phyloP scores from a whole-genome alignment of 2,797 vertebrate genomes.

The Meda fulgida region DNA sequence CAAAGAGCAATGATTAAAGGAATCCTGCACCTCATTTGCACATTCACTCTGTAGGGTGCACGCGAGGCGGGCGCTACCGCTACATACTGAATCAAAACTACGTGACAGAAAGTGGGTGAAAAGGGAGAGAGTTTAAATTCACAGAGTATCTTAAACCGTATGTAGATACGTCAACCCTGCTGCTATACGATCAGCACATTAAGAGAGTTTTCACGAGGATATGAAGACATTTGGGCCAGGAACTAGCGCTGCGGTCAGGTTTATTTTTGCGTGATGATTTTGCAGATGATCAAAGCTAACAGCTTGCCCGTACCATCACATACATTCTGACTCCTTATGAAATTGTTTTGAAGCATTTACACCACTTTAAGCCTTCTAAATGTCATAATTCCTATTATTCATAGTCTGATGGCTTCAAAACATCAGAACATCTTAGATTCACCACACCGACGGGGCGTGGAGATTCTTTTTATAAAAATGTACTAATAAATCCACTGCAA shows the following conservation, averaged over 20 bases:
- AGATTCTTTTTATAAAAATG: slow-evolving; percentile 85
- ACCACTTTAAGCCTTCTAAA: slow-evolving; percentile 62
- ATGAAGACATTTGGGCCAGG: slow-evolving; percentile 6
- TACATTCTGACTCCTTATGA: slow-evolving; percentile 56
- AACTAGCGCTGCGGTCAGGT: slow-evolving; percentile 34
- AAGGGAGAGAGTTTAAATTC: slow-evolving; percentile 21
- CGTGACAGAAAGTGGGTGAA: slow-evolving; percentile 13
- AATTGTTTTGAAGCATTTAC: slow-evolving; percentile 63
- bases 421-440: slow-evolving; percentile 84
- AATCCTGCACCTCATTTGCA: slow-evolving; percentile 36
- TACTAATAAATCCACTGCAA: slow-evolving; percentile 88
- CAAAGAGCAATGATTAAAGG: slow-evolving; percentile 56
- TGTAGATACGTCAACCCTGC: background rate
- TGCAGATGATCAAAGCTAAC: slow-evolving; percentile 58
- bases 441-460: slow-evolving; percentile 82
- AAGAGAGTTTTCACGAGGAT: background rate
- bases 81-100: slow-evolving; percentile 31
- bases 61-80: background rate
- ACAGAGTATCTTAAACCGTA: background rate
- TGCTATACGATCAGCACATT: background rate
- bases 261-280: slow-evolving; percentile 49
- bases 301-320: slow-evolving; percentile 53
- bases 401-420: slow-evolving; percentile 86
- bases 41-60: slow-evolving; percentile 47
- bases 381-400: slow-evolving; percentile 77